A percentile compares a stretch with the other conserved stretches of the same genome.
Conservation (phyloP, 2,797 vertebrate species). For the Molothrus aeneus region DNA sequence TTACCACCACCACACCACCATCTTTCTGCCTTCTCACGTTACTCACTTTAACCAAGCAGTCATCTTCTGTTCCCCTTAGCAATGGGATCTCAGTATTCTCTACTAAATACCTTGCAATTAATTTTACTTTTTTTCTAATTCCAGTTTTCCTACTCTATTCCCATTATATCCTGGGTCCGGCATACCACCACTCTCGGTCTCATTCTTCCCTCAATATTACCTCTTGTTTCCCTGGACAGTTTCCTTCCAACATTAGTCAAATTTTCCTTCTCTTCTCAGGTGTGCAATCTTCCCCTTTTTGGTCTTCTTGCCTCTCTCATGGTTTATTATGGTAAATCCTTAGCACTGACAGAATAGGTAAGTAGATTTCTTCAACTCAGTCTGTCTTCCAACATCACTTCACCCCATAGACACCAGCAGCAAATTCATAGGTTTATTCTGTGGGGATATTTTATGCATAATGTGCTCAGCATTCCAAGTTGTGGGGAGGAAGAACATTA, state of each 20-base stretch:
- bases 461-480: background rate
- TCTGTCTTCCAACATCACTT: background rate
- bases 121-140: background rate
- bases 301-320: background rate
- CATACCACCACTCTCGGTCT: background rate
- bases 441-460: background rate
- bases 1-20: background rate
- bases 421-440: background rate
- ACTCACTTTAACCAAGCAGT: background rate
- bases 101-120: background rate
- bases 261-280: background rate
- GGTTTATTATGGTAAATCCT: background rate
- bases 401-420: background rate
- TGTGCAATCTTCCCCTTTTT: background rate
- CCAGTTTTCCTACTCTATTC: background rate
- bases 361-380: background rate
- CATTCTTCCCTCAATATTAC: background rate
- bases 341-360: background rate
- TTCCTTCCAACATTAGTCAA: background rate
- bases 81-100: background rate
- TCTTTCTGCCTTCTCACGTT: background rate
- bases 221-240: background rate
- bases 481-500: background rate
- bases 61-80: background rate
- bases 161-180: fast-evolving